Evolutionary conservation across 2,888 invertebrate species (phyloP), one percentile per base, ranked within the genome.

Genomic region (Caenorhabditis sulstoni): DNA sequence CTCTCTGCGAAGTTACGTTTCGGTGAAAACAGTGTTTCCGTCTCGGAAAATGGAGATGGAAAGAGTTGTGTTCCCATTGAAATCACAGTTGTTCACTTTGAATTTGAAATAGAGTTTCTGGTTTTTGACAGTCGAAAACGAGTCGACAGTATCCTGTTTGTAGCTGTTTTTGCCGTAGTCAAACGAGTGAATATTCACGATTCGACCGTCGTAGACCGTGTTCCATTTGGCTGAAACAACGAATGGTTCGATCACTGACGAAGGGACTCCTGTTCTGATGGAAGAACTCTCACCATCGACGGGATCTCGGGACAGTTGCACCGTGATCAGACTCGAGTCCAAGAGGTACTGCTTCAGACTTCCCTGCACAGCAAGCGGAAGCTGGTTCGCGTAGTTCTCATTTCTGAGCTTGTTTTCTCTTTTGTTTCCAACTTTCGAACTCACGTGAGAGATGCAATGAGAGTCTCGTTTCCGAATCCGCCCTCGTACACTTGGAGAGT

Each of bases 221-320:
- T 20, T n/a, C 39, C 50, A 62, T 39, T 22, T 12, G 11, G 62
- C 62, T 62, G 62, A 20, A 62, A n/a, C n/a, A 62, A 8, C 23
- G 3, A n/a, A 23, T 23, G 9, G 23, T 50, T 23, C 1, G 18
- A 20, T 12, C n/a, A n/a, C n/a, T n/a, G n/a, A n/a, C n/a, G n/a
- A n/a, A n/a, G n/a, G n/a, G n/a, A n/a, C n/a, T n/a, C n/a, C n/a
- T 29, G 16, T 20, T 20, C 11, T 18, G 3, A 12, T 41, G 37
- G 18, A 1, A 14, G 2, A 12, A 35, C 14, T 5, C 16, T 18
- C 35, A 62, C 62, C 50, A 14, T 37, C 50, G 1, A 3, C 16
- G 3, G 49, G 37, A 39, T 39, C 37, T 50, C 37, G 12, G 8
- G 50, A 20, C n/a, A 62, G 9, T 3, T 49, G 39, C 22, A 57